Evolutionary conservation across 1,140 invertebrate genomes (phyloP), one percentile per base, ranked within the genome.

Genomic region (Agraylea sexmaculata): DNA sequence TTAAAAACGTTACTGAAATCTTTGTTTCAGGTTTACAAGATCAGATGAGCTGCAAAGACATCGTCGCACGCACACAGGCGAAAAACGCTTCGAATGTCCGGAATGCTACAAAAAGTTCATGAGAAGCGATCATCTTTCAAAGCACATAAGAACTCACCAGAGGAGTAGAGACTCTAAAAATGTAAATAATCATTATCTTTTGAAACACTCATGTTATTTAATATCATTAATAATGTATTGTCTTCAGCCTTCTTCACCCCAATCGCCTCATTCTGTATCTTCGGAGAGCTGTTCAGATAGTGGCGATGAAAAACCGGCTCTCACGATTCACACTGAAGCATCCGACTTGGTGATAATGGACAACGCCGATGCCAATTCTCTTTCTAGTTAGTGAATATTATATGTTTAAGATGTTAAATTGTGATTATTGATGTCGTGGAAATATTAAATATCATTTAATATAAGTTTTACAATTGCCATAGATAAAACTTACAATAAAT

Each of bases 41-140:
- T 94, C 90, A 1, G 94, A 98, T 59, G 94, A 99, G 64, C 66
- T 98, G 12, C 92, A 89, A 59, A 71, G 90, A 20, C 89, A 94
- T 59, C 65, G 83, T 31, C 70, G 88, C 20, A 94, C 89, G 0
- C 88, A 93, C 55, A 85, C 84, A 1, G 87, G 87, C 1, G 90
- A 94, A 57, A 94, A 94, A 57, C 68, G 64, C 4, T 91, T 90
- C 55, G 79, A 86, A 49, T 87, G 85, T 57, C 71, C 74, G 0
- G 82, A 87, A 52, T 87, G 84, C 53, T 75, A 73, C 18, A 88
- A 89, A 53, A 76, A 85, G 42, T 91, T 91, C 54, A 90, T 90
- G 86, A 66, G 87, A 20, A 83, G 79, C 27, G 87, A 91, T 59
- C 87, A 91, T 52, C 63, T 90, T 3, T 83, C 83, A 0, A 91